phyloP scores from a whole-genome alignment of 2,113 vertebrate species.

The Caloenas nicobarica region DNA sequence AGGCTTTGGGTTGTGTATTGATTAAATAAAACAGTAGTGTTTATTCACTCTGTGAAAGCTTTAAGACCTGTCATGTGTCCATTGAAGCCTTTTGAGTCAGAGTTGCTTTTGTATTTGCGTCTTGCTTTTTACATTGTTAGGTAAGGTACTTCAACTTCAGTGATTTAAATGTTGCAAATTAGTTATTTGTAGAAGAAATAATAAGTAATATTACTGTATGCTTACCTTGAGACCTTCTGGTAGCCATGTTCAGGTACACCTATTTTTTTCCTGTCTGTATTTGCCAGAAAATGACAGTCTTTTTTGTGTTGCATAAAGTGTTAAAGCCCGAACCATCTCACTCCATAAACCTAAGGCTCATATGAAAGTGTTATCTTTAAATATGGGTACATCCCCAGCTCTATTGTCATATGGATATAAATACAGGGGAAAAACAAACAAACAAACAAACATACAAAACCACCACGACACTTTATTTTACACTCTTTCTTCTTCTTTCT shows the following conservation, averaged over 20 bases:
- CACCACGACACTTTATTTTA: neutral
- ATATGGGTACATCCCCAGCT: neutral
- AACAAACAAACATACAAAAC: too few species aligned
- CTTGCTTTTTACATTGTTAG: neutral
- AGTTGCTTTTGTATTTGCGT: neutral
- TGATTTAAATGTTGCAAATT: neutral
- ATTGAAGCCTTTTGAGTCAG: neutral
- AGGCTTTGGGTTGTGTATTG: neutral
- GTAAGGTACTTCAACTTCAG: neutral
- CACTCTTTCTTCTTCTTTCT: neutral
- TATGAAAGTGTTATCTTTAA: neutral
- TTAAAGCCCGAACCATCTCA: neutral
- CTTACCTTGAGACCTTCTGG: neutral
- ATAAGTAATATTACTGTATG: neutral
- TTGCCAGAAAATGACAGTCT: neutral
- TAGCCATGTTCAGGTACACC: neutral
- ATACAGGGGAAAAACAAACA: too few species aligned
- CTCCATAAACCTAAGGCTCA: neutral
- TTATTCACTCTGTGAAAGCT: neutral
- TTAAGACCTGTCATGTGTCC: neutral
- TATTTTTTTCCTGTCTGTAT: neutral
- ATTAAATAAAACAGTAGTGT: neutral
- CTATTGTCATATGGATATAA: fast-evolving
- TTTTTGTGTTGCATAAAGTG: neutral
- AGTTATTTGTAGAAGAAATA: neutral